A percentile compares a stretch with the other conserved stretches of the same genome.
Conservation (phyloP, 2,797 vertebrate species). For the Amphiprion clarkii region DNA sequence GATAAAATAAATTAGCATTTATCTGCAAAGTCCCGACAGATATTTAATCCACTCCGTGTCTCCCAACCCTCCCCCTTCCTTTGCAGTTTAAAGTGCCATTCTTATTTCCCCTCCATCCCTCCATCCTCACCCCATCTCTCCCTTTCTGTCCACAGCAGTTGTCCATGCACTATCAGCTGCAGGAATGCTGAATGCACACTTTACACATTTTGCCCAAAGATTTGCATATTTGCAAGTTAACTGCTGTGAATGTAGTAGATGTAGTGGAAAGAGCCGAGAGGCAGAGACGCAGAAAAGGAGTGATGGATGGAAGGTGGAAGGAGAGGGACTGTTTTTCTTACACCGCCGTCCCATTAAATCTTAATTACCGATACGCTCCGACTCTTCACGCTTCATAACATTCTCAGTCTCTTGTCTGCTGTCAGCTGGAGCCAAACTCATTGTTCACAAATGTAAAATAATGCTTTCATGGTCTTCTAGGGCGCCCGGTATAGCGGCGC, state of each 20-base stretch:
- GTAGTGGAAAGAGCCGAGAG: slow-evolving; percentile 53
- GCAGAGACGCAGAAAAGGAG: slow-evolving; percentile 64
- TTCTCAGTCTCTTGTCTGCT: slow-evolving; percentile 65
- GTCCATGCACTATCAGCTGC: slow-evolving; percentile 76
- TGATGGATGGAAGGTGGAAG: slow-evolving; percentile 43
- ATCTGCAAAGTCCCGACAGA: slow-evolving; percentile 52
- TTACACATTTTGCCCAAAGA: slow-evolving; percentile 85
- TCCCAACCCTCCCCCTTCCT: slow-evolving; percentile 31
- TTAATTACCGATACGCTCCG: slow-evolving; percentile 60
- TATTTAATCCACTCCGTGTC: slow-evolving; percentile 47
- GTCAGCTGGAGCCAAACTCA: slow-evolving; percentile 68
- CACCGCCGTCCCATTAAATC: slow-evolving; percentile 56
- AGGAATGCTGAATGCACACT: slow-evolving; percentile 80
- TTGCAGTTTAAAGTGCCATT: slow-evolving; percentile 67
- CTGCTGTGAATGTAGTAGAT: slow-evolving; percentile 79
- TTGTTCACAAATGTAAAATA: slow-evolving; percentile 78
- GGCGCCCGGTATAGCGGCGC: slow-evolving; percentile 60
- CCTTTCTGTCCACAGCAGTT: slow-evolving; percentile 74
- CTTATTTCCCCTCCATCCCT: slow-evolving; percentile 50
- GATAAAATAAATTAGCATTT: slow-evolving; percentile 66
- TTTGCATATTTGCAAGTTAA: slow-evolving; percentile 83
- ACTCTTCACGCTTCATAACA: slow-evolving; percentile 62
- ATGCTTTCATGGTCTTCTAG: slow-evolving; percentile 65
- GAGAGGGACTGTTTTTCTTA: slow-evolving; percentile 55
- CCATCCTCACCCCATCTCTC: slow-evolving; percentile 50